Evolutionary conservation across 2,797 vertebrate genomes (phyloP), one percentile per base, ranked within the genome.

Genomic region (Acanthurus tractus): DNA sequence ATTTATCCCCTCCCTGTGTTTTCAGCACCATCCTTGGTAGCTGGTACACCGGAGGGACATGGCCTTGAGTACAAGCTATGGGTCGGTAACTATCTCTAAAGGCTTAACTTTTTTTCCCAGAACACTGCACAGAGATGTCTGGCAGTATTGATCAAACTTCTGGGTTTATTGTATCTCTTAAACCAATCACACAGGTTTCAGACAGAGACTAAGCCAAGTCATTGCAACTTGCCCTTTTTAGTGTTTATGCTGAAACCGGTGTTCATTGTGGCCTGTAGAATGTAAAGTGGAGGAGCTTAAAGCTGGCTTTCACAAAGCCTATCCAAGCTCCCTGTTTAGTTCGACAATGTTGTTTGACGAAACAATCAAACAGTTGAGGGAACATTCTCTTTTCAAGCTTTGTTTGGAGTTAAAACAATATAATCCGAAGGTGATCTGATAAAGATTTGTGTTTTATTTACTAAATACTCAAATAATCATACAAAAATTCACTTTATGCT

Each of bases 381-480:
- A 22, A 73, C 20, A 65, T 23, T 63, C 1, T 46, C 22, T 70
- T 13, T 46, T 56, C 1, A 42, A 57, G 55, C 58, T 61, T 68
- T 25, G 45, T 1, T 63, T 55, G 18, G 36, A 18, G 63, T 58
- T 11, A 20, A 54, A 17, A 73, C 48, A 63, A 63, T 46, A 48
- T 48, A 34, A 59, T 71, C 17, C 20, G 52, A 20, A 2, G 9
- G n/a, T 20, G 20, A 13, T 57, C 20, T 70, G 48, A 62, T 48
- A 45, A 62, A 20, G 36, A 50, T 58, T 13, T 2, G 10, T 53
- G 48, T 67, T 4, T 72, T 48, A 29, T 46, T 18, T 63, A 59
- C 22, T 49, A 48, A 57, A 50, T 52, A 63, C n/a, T 46, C 38
- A 65, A 29, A 45, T 58, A 25, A 70, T 65, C 70, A 15, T 29